Evolutionary conservation across 2,888 invertebrate species (phyloP), one percentile per base, ranked within the genome.

Genomic region (Melinaea marsaeus): DNA sequence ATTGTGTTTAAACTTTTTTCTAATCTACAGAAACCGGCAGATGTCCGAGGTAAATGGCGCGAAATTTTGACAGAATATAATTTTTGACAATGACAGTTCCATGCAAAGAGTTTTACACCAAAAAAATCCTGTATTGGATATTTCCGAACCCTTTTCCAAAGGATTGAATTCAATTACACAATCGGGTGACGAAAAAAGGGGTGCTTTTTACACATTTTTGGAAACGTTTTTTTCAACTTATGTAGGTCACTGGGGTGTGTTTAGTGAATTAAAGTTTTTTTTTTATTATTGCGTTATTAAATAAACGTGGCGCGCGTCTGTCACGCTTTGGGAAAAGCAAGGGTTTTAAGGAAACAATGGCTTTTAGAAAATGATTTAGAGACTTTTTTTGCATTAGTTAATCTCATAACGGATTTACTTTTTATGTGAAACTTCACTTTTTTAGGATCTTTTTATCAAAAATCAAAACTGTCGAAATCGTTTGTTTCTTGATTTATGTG

Each of bases 1-100:
- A 89, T 90, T 90, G 90, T 88, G 79, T 78, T 83, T 81, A 83
- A 86, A 72, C 76, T 75, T 81, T 87, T 88, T 88, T 75, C 51
- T 51, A 51, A 51, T 72, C 81, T 79, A 71, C 55, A 51, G 51
- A 51, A 51, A 64, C 71, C 80, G 80, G 85, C 90, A 90, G 89
- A 89, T 90, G 90, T 81, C 83, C 83, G 77, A 75, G 74, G 79
- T 86, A 88, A 90, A 90, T 90, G 89, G 89, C 87, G 89, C 90
- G 89, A 88, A 85, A 86, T 90, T 90, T 90, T 90, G 88, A 88
- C 86, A 88, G 85, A 78, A 84, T 83, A 79, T 84, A 87, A 88
- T 88, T 88, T 83, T 85, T 82, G 79, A 83, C 80, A 86, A 83
- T 84, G 84, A 83, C 85, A 83, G 79, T 76, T 79, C 77, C 70